Evolutionary conservation across 2,797 vertebrate species (phyloP), one percentile per base, ranked within the genome.

Genomic region (Rhodeus uyekii): DNA sequence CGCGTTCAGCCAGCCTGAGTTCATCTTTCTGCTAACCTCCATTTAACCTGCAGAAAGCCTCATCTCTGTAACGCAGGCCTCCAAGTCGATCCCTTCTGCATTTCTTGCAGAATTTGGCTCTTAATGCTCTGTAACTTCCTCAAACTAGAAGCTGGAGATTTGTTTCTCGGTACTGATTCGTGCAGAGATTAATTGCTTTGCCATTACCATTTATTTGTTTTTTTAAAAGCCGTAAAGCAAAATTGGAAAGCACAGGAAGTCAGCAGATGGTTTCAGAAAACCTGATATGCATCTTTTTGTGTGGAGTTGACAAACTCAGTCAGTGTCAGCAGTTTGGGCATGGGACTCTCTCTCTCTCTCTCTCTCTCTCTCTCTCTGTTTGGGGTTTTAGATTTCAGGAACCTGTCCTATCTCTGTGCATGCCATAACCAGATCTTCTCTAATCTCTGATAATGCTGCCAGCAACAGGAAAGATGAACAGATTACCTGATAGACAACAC

Each of bases 41-140:
- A 24, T 78, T 88, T 86, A 83, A 87, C 86, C 88, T 67, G 44
- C 27, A 48, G 67, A 24, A 80, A 82, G 84, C 72, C 78, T 86
- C 34, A 14, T 85, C 85, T 48, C 63, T 18, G 69, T 46, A 58
- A 78, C 69, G 29, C 53, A 65, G 9, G 18, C 22, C 61, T 81
- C 32, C 2, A 27, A n/a, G 46, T 60, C 29, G 27, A 27, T 68
- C 58, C 9, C 39, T n/a, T 64, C 55, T 69, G 24, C 27, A 53
- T 38, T 63, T 72, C 9, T 18, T 64, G 36, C 48, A 39, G 27
- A 44, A 53, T 75, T 8, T 68, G 36, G 76, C n/a, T 46, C 61
- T 71, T n/a, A 24, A 34, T 68, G n/a, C 46, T 48, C 44, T 42
- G 22, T 36, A 19, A 58, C 76, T 53, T 27, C 38, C 64, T 44